A percentile compares a stretch with the other conserved stretches of the same genome.
Evolutionary conservation across 2,888 invertebrate species (phyloP).

Genomic region (Anthoptus insignis): DNA sequence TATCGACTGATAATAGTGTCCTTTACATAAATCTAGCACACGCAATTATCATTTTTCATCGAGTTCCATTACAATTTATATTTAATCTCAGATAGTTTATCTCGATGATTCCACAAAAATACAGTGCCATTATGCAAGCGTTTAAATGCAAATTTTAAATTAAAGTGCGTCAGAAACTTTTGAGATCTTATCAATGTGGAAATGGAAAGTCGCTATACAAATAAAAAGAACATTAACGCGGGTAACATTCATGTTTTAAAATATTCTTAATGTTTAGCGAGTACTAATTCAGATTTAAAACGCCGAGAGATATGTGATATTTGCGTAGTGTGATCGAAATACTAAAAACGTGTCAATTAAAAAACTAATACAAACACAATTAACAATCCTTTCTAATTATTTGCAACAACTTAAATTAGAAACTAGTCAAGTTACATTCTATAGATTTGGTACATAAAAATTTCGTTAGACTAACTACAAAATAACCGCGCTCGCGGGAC

Average conservation of each 20-base stretch:
- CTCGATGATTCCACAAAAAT: constrained; percentile 63
- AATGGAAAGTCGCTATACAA: constrained; percentile 61
- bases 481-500: constrained; percentile 68
- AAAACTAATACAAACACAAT: constrained; percentile 78
- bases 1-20: constrained; percentile 67
- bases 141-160: constrained; percentile 66
- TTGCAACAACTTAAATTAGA: constrained; percentile 80
- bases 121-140: constrained; percentile 68
- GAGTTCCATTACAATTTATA: constrained; percentile 58
- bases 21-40: constrained; percentile 59
- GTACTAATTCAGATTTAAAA: constrained; percentile 58
- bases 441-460: constrained; percentile 85
- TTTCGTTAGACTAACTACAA: constrained; percentile 84
- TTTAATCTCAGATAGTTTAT: constrained; percentile 51
- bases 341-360: constrained; percentile 53
- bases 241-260: constrained; percentile 59
- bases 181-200: constrained; percentile 61
- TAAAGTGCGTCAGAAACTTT: constrained; percentile 66
- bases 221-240: constrained; percentile 56
- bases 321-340: constrained; percentile 60
- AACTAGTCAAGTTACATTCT: constrained; percentile 79
- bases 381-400: constrained; percentile 80
- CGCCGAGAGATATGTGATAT: constrained; percentile 74
- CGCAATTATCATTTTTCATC: constrained; percentile 43
- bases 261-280: constrained; percentile 47